These are phyloP conservation scores for Athalia rosae DNA, from an alignment of 2,888 invertebrate genomes.

Conservation along the genomic window DNA sequence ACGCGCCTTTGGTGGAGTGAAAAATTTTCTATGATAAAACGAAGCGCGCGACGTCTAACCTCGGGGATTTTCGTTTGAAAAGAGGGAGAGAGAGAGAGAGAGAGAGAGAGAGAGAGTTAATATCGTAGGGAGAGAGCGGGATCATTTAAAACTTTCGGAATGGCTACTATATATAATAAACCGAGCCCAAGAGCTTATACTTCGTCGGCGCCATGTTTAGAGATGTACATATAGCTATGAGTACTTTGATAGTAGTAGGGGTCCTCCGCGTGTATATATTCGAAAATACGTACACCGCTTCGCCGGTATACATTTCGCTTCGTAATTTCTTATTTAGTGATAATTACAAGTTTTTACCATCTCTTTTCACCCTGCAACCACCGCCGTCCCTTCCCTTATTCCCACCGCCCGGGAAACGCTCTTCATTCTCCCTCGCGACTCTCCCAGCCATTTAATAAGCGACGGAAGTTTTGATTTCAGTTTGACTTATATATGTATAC, in stretches of 20 bases:
- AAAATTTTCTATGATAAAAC: neutral
- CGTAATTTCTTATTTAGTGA: constrained; percentile 59
- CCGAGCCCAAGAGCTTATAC: constrained; percentile 38
- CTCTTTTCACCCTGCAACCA: constrained; percentile 15
- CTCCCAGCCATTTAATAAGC: constrained; percentile 30
- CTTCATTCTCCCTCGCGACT: constrained; percentile 6
- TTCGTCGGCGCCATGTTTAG: constrained; percentile 42
- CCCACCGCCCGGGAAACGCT: too few species aligned
- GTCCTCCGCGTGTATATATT: too few species aligned
- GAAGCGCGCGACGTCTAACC: neutral
- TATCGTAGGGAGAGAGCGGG: constrained; percentile 41
- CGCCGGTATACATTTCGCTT: constrained; percentile 24
- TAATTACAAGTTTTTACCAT: constrained; percentile 59
- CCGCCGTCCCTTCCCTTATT: too few species aligned
- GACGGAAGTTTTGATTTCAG: constrained; percentile 36
- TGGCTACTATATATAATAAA: constrained; percentile 48
- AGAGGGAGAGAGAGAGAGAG: neutral
- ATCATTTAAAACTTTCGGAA: constrained; percentile 58
- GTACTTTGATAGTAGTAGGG: too few species aligned
- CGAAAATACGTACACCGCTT: too few species aligned
- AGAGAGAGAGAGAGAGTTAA: constrained; percentile 2
- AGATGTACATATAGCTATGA: too few species aligned
- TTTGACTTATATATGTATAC: neutral
- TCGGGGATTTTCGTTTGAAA: constrained; percentile 5
- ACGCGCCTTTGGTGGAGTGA: neutral